phyloP scores from a whole-genome alignment of 92 coral and sea anemone genomes.

The Isaurus tuberculatus region DNA sequence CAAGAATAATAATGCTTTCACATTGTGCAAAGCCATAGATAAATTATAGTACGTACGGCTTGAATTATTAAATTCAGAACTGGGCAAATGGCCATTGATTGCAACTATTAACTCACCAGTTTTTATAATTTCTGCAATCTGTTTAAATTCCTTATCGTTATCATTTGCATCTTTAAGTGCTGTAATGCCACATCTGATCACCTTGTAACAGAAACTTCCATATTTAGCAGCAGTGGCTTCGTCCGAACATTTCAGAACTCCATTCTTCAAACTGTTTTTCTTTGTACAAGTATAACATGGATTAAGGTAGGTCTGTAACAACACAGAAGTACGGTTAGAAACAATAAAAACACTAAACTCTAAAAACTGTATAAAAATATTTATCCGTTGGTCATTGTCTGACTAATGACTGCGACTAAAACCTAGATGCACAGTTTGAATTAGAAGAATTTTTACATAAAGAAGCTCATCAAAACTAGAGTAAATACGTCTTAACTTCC shows the following conservation, averaged over 20 bases:
- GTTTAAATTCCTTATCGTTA: conserved; percentile 48
- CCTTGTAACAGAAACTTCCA: conserved; percentile 74
- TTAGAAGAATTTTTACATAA: not conserved
- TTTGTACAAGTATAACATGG: conserved; percentile 60
- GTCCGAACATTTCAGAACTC: conserved; percentile 61
- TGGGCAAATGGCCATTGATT: not conserved
- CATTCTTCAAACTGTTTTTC: conserved; percentile 67
- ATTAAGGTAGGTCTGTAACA: conserved; percentile 68
- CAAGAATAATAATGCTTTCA: no score
- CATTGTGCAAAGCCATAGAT: no score
- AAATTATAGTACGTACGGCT: no score
- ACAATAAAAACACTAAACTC: not conserved
- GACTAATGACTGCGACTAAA: not conserved
- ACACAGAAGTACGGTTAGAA: not conserved
- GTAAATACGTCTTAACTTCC: not conserved
- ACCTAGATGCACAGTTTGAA: not conserved
- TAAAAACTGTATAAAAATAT: not conserved
- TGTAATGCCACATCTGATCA: conserved; percentile 82
- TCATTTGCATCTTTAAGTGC: conserved; percentile 69
- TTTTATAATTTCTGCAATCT: conserved; percentile 62
- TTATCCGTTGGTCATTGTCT: not conserved
- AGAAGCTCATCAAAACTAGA: not conserved
- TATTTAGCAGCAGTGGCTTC: conserved; percentile 76
- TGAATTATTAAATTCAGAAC: no score
- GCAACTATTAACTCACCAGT: conserved; percentile 61